Percentiles rank a stretch among this genome's conserved stretches.
phyloP scores from a whole-genome alignment of 2,888 invertebrate genomes.

The Parnassius mnemosyne region DNA sequence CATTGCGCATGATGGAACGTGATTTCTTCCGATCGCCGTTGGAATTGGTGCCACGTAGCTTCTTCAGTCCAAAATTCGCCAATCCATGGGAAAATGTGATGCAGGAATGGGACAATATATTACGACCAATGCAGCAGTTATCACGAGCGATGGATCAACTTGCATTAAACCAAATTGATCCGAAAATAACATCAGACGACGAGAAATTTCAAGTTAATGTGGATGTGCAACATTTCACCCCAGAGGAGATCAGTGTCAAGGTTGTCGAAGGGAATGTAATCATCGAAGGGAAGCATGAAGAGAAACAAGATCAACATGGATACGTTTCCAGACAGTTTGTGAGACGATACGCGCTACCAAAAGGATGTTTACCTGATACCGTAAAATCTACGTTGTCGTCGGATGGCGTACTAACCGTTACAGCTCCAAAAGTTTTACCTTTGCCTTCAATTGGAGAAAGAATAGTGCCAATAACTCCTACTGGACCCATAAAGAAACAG shows the following conservation, averaged over 20 bases:
- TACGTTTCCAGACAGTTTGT: conserved; percentile 87
- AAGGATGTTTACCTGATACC: conserved; percentile 85
- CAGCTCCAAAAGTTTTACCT: conserved; percentile 81
- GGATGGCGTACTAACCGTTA: conserved; percentile 87
- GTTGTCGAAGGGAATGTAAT: conserved; percentile 84
- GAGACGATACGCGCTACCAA: conserved; percentile 86
- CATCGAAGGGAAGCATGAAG: conserved; percentile 89
- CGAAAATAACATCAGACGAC: conserved; percentile 69
- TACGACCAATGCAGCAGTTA: conserved; percentile 57
- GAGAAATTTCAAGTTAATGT: conserved; percentile 84
- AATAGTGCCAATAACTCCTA: conserved; percentile 81
- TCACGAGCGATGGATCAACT: conserved; percentile 57
- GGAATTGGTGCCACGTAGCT: conserved; percentile 38
- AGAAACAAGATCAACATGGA: conserved; percentile 86
- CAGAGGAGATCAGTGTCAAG: conserved; percentile 88
- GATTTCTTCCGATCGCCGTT: conserved; percentile 49
- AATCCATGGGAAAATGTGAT: conserved; percentile 44
- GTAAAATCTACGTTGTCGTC: conserved; percentile 87
- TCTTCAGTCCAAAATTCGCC: conserved; percentile 35
- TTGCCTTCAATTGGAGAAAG: conserved; percentile 73
- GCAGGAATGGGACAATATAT: conserved; percentile 42
- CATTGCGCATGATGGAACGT: conserved; percentile 60
- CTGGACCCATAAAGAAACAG: conserved; percentile 76
- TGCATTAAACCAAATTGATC: conserved; percentile 61
- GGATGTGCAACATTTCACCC: conserved; percentile 89